phyloP scores from a whole-genome alignment of 2,797 vertebrate species.

The Sebastolobus altivelis region DNA sequence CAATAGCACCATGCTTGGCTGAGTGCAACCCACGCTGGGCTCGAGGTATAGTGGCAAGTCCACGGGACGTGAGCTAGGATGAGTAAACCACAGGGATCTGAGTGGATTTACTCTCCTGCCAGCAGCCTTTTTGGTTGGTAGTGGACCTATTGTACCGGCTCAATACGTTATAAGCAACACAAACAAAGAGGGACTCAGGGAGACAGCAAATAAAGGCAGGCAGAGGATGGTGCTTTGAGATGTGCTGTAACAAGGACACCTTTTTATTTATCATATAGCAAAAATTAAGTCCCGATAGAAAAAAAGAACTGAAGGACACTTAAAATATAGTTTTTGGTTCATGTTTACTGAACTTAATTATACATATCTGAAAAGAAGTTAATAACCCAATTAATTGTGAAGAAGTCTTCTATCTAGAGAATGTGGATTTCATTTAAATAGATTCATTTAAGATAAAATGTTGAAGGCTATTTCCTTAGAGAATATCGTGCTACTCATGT shows the following conservation, averaged over 20 bases:
- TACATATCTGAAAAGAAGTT: constrained; percentile 50
- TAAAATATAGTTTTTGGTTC: constrained; percentile 15
- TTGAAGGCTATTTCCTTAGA: constrained; percentile 47
- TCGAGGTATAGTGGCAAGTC: constrained; percentile 56
- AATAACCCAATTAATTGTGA: constrained; percentile 57
- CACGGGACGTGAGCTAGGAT: constrained; percentile 84
- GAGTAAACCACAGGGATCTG: constrained; percentile 97
- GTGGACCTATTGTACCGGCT: constrained; percentile 90
- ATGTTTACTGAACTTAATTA: constrained; percentile 42
- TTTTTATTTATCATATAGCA: not conserved
- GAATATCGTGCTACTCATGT: constrained; percentile 7
- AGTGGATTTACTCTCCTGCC: constrained; percentile 98
- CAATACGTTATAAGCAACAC: constrained; percentile 89
- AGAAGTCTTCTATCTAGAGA: constrained; percentile 22
- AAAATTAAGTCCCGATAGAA: not conserved
- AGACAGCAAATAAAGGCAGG: constrained; percentile 31
- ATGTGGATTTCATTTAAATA: constrained; percentile 42
- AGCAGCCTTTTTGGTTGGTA: constrained; percentile 93
- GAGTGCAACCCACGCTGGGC: constrained; percentile 73
- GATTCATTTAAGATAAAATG: constrained; percentile 36
- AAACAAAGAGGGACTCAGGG: constrained; percentile 79
- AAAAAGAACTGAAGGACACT: constrained; percentile 31
- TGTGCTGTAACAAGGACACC: constrained; percentile 26
- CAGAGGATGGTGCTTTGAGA: constrained; percentile 5
- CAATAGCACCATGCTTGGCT: constrained; percentile 67